Conservation (phyloP, 1,140 invertebrate species). For the Achroia grisella region DNA sequence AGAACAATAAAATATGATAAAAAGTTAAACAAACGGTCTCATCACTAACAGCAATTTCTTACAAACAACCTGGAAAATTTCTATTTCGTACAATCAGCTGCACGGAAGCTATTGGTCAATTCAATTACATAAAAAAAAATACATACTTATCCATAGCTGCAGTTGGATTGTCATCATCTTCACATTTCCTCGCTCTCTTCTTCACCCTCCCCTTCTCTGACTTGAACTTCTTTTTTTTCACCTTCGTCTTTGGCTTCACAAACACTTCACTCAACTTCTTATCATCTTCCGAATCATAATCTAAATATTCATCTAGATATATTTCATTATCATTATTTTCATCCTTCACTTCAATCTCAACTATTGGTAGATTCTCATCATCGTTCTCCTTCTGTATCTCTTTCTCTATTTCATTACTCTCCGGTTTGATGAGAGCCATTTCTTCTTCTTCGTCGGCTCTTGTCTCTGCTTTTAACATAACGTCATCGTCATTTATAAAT, state of each 20-base stretch:
- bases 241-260: conserved; percentile 21
- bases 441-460: conserved; percentile 6
- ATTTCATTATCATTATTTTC: conserved; percentile 34
- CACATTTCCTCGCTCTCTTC: conserved; percentile 25
- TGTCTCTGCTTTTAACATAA: conserved; percentile 3
- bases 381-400: conserved; percentile 9
- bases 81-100: too few relatives aligned
- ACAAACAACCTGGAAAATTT: background rate
- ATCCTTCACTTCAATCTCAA: conserved; percentile 32
- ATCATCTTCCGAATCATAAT: conserved; percentile 46
- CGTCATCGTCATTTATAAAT: conserved; percentile 7
- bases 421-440: background rate
- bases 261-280: conserved; percentile 45
- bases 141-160: conserved; percentile 46
- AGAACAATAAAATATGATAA: too few relatives aligned
- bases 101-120: too few relatives aligned
- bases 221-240: conserved; percentile 26
- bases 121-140: background rate
- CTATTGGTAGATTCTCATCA: conserved; percentile 3
- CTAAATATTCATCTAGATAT: conserved; percentile 34
- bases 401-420: conserved; percentile 3
- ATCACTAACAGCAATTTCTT: background rate
- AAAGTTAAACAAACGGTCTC: too few relatives aligned
- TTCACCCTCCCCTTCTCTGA: conserved; percentile 23
- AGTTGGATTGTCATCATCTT: conserved; percentile 29